These are phyloP conservation scores for Lithophane semibrunnea DNA, from an alignment of 2,888 invertebrate genomes.

Conservation along the genomic window DNA sequence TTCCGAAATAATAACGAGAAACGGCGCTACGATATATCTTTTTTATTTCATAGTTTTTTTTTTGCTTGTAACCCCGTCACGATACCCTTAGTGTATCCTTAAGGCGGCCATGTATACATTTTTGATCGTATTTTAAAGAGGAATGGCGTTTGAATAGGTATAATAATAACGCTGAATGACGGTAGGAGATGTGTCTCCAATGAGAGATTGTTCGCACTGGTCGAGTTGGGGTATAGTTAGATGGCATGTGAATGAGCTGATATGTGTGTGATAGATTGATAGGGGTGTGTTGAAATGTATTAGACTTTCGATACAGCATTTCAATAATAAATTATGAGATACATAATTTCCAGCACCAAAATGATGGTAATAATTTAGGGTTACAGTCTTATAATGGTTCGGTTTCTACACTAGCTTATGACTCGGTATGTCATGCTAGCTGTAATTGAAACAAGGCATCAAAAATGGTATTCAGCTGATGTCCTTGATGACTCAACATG, in stretches of 20 bases:
- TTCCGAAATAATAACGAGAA: slow-evolving; percentile 89
- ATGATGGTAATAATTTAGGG: neutral
- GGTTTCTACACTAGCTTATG: neutral
- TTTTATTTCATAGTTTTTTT: slow-evolving; percentile 73
- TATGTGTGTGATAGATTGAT: slow-evolving; percentile 3
- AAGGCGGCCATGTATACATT: slow-evolving; percentile 66
- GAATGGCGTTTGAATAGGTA: slow-evolving; percentile 85
- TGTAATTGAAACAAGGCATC: neutral
- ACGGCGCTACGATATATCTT: slow-evolving; percentile 83
- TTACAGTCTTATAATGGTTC: neutral
- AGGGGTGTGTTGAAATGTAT: neutral
- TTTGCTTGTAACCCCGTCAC: slow-evolving; percentile 78
- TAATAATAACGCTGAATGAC: slow-evolving; percentile 81
- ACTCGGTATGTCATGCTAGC: neutral
- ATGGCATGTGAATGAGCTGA: slow-evolving; percentile 26
- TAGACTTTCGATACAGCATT: neutral
- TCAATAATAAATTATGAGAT: neutral
- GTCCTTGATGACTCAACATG: slow-evolving; percentile 8
- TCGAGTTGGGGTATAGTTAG: slow-evolving; percentile 27
- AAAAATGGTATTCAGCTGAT: neutral
- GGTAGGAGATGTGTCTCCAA: slow-evolving; percentile 73
- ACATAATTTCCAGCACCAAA: neutral
- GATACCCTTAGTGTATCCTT: slow-evolving; percentile 71
- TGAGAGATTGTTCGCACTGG: slow-evolving; percentile 77
- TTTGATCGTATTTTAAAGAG: slow-evolving; percentile 80